These are phyloP conservation scores for Apotomis capreana DNA, from an alignment of 2,888 invertebrate genomes.

Conservation along the genomic window DNA sequence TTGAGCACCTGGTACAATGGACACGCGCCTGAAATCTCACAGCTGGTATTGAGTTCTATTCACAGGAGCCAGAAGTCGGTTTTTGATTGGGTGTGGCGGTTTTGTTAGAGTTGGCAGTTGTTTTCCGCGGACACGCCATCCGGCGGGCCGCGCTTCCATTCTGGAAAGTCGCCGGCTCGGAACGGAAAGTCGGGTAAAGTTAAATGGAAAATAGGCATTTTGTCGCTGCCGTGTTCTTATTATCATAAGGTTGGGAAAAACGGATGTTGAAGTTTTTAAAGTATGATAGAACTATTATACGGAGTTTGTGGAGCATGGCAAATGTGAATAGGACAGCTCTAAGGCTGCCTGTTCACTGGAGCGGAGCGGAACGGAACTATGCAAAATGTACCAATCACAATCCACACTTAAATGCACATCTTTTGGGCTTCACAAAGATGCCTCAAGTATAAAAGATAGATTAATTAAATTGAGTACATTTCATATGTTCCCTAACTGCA, in stretches of 20 bases:
- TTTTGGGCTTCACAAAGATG: no score
- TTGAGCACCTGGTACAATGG: conserved; percentile 8
- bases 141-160: conserved; percentile 48
- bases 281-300: conserved; percentile 2
- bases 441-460: no score
- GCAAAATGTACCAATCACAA: no score
- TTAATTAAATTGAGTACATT: no score
- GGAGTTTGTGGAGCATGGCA: no score
- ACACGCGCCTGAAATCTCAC: not conserved
- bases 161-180: conserved; percentile 42
- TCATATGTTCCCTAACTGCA: no score
- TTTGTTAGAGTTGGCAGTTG: conserved; percentile 45
- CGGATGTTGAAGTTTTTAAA: not conserved
- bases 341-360: no score
- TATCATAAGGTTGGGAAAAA: conserved; percentile 1
- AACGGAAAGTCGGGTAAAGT: conserved; percentile 50
- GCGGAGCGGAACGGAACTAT: no score
- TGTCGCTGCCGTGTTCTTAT: conserved; percentile 39
- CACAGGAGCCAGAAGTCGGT: conserved; percentile 32
- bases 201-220: conserved; percentile 53
- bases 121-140: conserved; percentile 33
- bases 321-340: no score
- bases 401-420: no score
- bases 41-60: conserved; percentile 15
- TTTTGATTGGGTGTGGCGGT: conserved; percentile 39